Base-by-base conservation (phyloP, 2,888 invertebrate species). In the Acleris literana region DNA sequence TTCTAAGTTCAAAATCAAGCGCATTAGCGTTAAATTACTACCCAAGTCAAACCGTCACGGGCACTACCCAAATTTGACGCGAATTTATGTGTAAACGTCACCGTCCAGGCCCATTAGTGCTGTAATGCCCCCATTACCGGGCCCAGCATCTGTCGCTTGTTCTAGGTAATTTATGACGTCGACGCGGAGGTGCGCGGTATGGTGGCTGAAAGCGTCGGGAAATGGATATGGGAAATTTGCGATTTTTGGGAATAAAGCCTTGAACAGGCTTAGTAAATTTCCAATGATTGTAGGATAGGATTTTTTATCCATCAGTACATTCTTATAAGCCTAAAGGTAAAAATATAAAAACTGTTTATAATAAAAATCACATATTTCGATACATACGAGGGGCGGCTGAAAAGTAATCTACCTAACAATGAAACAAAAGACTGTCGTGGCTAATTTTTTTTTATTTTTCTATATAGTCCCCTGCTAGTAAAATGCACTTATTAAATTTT, bases 11-110 rank as follows among this genome's bases (percentile, higher is more conserved):
- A 52, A 22, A 52, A 52, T 52, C 53, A 11, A 54, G 29, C 54
- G 18, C 54, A 18, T 29, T 20, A 52, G 16, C 52, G 9, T 59
- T 46, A 46, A 25, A 57, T 44, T 57, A 46, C 22, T 25, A 22
- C 52, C 53, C 52, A 48, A 64, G 53, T 44, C 61, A 39, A 63
- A 52, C 56, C 52, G 33, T 52, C 48, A 22, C 22, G 17, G 43
- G 69, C 70, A 61, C 80, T 82, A 84, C 83, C 87, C 81, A 87
- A 90, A 88, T 85, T 84, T 89, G 92, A 92, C 90, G 82, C 82
- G 86, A 85, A 92, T 92, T 91, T 92, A 92, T 92, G 92, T 87
- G 85, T 82, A 82, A 77, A 86, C 88, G 92, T 92, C 92, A 90
- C 81, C 85, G 87, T 82, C 86, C 85, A 82, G 77, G 76, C 82